Evolutionary conservation across 2,113 vertebrate genomes (phyloP).

Genomic region (Prochilodus magdalenae): DNA sequence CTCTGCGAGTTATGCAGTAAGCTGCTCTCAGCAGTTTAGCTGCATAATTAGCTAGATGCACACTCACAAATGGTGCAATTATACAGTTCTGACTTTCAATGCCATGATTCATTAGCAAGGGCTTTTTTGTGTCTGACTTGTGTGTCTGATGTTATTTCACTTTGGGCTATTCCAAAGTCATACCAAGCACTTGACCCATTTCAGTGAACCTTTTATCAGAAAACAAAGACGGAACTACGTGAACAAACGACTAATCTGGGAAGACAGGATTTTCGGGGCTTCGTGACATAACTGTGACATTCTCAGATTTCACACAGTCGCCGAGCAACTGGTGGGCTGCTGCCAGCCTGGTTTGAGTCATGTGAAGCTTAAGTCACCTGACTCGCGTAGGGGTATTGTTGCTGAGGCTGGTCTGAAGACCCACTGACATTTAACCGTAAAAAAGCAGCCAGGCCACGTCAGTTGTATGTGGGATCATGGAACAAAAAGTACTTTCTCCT

Average conservation of each 20-base stretch:
- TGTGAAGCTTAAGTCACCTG: constrained; percentile 24
- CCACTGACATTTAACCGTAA: constrained; percentile 43
- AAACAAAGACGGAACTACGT: background rate
- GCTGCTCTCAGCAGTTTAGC: background rate
- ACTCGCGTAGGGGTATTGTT: constrained; percentile 34
- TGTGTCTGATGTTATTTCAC: background rate
- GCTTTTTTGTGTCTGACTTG: background rate
- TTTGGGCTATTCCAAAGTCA: background rate
- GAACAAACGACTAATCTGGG: constrained; percentile 26
- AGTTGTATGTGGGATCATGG: constrained; percentile 2
- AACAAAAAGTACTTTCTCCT: constrained; percentile 18
- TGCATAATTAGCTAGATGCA: constrained; percentile 15
- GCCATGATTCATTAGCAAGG: background rate
- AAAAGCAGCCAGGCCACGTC: constrained; percentile 18
- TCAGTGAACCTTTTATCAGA: constrained; percentile 35
- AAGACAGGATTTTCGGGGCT: constrained; percentile 33
- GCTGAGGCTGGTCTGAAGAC: constrained; percentile 4
- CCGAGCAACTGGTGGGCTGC: constrained; percentile 28
- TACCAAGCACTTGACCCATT: constrained; percentile 13
- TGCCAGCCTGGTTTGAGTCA: constrained; percentile 39
- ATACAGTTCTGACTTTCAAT: constrained; percentile 2
- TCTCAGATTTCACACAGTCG: constrained; percentile 46
- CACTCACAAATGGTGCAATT: constrained; percentile 26
- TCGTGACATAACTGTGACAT: constrained; percentile 30
- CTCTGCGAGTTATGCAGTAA: background rate